Evolutionary conservation across 2,113 vertebrate genomes (phyloP), one percentile per base, ranked within the genome.

Genomic region (Sinocyclocheilus grahami): DNA sequence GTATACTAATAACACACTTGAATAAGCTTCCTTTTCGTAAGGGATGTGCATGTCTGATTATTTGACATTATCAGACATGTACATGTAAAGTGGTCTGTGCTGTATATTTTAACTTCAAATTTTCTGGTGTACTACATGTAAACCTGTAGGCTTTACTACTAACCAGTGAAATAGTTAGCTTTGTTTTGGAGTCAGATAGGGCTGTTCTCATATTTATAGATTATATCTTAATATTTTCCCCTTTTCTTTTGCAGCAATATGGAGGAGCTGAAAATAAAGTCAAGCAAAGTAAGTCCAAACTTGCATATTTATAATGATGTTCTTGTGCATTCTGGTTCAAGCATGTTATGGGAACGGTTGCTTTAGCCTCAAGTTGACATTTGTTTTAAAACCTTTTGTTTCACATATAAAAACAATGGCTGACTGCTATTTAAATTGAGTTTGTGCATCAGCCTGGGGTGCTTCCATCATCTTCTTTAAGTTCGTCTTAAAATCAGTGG

Each of bases 181-280:
- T 20, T 51, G 12, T 22, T 75, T 46, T 20, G 39, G 20, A n/a
- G 55, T 58, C 55, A 58, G 53, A 74, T 12, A 74, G 37, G 13
- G 8, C 55, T 58, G 55, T 58, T 58, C 16, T 33, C 18, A 72
- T 20, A 42, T 37, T 42, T 72, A n/a, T 77, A 24, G 1, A 51
- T 4, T 51, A 3, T 22, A 27, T 46, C 22, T 51, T 24, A 27
- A 76, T 48, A 14, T 81, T 53, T 85, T 78, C 81, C 72, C 76
- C 83, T 84, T 80, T 65, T 90, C 46, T 89, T 88, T 92, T 87
- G 77, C 85, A 88, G 90, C n/a, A 83, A 42, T 78, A 65, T 55
- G 84, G 78, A 82, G 67, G 12, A 33, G 33, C 76, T 80, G 85
- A 83, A 3, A 78, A 63, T 39, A 82, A 37, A 55, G 58, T 55